phyloP scores from a whole-genome alignment of 2,888 invertebrate genomes.

The Pantelozetes paolii region DNA sequence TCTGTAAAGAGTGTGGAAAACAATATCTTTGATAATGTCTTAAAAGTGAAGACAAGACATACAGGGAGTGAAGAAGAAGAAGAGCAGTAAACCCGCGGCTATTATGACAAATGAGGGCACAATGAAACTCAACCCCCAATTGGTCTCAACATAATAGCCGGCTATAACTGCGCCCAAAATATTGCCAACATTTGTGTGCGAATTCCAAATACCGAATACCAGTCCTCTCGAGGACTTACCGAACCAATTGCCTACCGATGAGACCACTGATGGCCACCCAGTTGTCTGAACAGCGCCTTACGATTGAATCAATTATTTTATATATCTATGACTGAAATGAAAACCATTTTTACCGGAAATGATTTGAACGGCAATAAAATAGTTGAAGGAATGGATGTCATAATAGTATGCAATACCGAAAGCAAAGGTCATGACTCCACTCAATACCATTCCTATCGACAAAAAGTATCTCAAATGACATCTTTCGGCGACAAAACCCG shows the following conservation, averaged over 20 bases:
- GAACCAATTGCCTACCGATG: conserved; percentile 93
- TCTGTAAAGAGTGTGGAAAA: conserved; percentile 53
- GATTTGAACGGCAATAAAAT: conserved; percentile 72
- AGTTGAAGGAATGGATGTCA: conserved; percentile 72
- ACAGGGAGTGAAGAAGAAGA: conserved; percentile 73
- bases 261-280: conserved; percentile 94
- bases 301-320: not conserved
- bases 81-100: conserved; percentile 65
- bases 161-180: conserved; percentile 88
- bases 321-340: not conserved
- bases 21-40: conserved; percentile 22
- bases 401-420: conserved; percentile 81
- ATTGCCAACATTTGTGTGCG: conserved; percentile 92
- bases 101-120: conserved; percentile 73
- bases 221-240: conserved; percentile 61
- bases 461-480: conserved; percentile 85
- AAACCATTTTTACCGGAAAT: conserved; percentile 35
- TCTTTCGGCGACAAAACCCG: conserved; percentile 86
- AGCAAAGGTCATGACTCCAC: conserved; percentile 77
- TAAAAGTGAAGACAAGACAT: conserved; percentile 36
- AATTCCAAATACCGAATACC: conserved; percentile 95
- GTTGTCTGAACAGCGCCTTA: conserved; percentile 80
- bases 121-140: conserved; percentile 88
- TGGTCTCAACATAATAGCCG: conserved; percentile 72
- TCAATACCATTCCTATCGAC: conserved; percentile 81